Evolutionary conservation across 1,140 invertebrate genomes (phyloP).

Genomic region (Diorhabda sublineata): DNA sequence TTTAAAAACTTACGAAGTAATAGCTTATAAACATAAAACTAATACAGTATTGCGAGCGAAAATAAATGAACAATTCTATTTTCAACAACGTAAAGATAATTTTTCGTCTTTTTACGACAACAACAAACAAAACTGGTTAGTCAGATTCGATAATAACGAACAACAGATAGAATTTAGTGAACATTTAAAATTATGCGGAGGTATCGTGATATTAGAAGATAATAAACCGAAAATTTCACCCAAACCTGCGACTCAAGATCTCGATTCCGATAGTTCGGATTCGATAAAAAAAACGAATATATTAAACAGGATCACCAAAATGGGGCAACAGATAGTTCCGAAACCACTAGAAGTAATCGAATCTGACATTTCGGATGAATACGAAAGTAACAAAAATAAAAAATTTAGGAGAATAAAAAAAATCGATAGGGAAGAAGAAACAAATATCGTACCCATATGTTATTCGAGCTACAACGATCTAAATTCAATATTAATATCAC

Average conservation of each 20-base stretch:
- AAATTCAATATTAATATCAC: conserved; percentile 16
- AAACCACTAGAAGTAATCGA: not conserved
- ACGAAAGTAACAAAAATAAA: not conserved
- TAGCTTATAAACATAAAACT: conserved; percentile 33
- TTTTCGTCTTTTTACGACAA: conserved; percentile 32
- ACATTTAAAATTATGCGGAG: conserved; percentile 24
- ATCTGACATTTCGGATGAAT: conserved; percentile 8
- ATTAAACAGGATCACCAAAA: conserved; percentile 39
- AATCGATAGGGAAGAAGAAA: not conserved
- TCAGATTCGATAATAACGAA: conserved; percentile 27
- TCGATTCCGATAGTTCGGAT: conserved; percentile 18
- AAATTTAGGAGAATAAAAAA: conserved; percentile 6
- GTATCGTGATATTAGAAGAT: conserved; percentile 7
- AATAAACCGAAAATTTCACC: conserved; percentile 15
- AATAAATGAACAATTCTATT: conserved; percentile 20
- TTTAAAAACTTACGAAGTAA: conserved; percentile 28
- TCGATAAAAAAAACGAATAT: conserved; percentile 30
- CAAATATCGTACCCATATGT: conserved; percentile 20
- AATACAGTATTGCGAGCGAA: conserved; percentile 27
- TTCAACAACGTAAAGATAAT: conserved; percentile 28
- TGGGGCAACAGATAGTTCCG: conserved; percentile 37
- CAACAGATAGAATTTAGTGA: conserved; percentile 27
- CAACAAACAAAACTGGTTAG: conserved; percentile 27
- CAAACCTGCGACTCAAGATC: conserved; percentile 8
- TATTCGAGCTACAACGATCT: conserved; percentile 5